Evolutionary conservation across 2,888 invertebrate genomes (phyloP), one percentile per base, ranked within the genome.

Genomic region (Melitaea athalia): DNA sequence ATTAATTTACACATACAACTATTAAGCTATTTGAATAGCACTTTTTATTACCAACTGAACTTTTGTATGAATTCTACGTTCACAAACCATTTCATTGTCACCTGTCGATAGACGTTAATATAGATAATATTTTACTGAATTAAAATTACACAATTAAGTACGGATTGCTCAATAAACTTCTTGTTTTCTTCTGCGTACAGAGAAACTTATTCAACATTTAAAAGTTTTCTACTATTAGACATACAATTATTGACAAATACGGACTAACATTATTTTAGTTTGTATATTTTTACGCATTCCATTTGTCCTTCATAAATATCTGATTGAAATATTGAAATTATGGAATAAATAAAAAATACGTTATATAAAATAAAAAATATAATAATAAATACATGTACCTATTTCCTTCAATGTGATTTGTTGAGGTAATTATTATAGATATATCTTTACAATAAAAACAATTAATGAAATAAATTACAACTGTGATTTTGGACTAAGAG

Each of bases 401-500:
- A 10, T 57, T 57, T 57, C 8, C 38, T 53, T 61, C 52, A 68
- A 67, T 67, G 62, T 63, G 55, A 67, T 67, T 62, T 70, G 61
- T 53, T 70, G 71, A 67, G 73, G 65, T 72, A 69, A 69, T 71
- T 69, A 63, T 57, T 60, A 68, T 68, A 71, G 65, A 71, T 63
- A 55, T 69, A 64, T 68, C 38, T 68, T 65, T 70, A 74, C 65
- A 74, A 69, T 70, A 69, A 43, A 71, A 72, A 67, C 69, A 69
- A 64, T 66, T 67, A 72, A 73, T 68, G 66, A 81, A 89, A 90
- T 90, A 89, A 90, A 87, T 90, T 85, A 88, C 78, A 82, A 85
- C 88, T 87, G 88, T 77, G 83, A 86, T 86, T 90, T 89, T 84
- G 85, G 88, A 87, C 87, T 89, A 90, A 87, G 79, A 84, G 82